Conservation (phyloP, 2,797 vertebrate genomes). For the Hoplostethus mediterraneus region DNA sequence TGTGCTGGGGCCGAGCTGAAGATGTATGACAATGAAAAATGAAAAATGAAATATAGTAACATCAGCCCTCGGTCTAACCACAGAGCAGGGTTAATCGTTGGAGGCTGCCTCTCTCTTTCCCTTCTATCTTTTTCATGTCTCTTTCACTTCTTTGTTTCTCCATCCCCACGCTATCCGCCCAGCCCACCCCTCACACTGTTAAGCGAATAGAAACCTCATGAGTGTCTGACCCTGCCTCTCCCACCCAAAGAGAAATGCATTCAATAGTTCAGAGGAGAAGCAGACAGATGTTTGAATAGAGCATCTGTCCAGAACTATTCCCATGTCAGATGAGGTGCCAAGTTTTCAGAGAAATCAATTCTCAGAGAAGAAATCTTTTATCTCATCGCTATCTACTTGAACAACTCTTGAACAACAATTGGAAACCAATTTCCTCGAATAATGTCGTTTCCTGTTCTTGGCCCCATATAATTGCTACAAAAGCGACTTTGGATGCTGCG, state of each 20-base stretch:
- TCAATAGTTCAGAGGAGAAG: constrained; percentile 43
- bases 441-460: constrained; percentile 35
- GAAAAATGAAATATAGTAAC: constrained; percentile 6
- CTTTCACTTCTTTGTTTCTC: constrained; percentile 38
- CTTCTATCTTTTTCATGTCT: constrained; percentile 17
- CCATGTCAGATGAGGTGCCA: constrained; percentile 57
- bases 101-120: constrained; percentile 18
- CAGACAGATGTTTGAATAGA: constrained; percentile 57
- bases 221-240: constrained; percentile 47
- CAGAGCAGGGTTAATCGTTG: constrained; percentile 24
- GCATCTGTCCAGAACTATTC: constrained; percentile 62
- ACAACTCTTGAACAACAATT: constrained; percentile 39
- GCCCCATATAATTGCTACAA: constrained; percentile 2
- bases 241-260: constrained; percentile 37
- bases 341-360: constrained; percentile 40
- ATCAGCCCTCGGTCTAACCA: constrained; percentile 17
- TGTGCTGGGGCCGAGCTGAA: background rate
- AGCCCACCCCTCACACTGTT: constrained; percentile 33
- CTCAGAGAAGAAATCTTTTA: constrained; percentile 23
- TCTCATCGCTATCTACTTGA: constrained; percentile 13
- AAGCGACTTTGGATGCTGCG: constrained; percentile 39
- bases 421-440: constrained; percentile 42
- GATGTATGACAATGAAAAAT: background rate
- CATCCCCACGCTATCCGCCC: constrained; percentile 18
- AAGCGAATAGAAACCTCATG: constrained; percentile 28